These are phyloP conservation scores for Scaptomyza hsui DNA, from an alignment of 1,140 invertebrate species.

Conservation along the genomic window DNA sequence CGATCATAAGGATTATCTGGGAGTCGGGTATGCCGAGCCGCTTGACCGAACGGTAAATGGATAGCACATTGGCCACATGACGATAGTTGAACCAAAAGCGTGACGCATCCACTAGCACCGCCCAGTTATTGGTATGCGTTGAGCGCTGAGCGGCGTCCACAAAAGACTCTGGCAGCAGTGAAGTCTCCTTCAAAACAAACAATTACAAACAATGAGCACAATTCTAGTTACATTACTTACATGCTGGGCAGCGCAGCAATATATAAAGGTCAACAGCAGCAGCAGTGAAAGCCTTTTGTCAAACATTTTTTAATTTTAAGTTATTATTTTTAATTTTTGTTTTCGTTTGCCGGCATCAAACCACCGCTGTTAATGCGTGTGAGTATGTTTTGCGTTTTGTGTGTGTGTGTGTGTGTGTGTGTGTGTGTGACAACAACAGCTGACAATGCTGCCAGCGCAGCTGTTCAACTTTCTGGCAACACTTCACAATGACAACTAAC, in stretches of 20 bases:
- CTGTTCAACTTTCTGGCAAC: slow-evolving; percentile 34
- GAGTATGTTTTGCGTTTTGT: no score
- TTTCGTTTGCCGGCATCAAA: slow-evolving; percentile 13
- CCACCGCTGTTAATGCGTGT: slow-evolving; percentile 23
- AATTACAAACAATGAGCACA: background rate
- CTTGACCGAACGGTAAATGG: slow-evolving; percentile 99
- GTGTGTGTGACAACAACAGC: slow-evolving; percentile 15
- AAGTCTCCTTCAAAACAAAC: slow-evolving; percentile 31
- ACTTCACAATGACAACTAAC: slow-evolving; percentile 18
- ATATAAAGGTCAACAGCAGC: slow-evolving; percentile 1
- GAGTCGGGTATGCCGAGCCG: slow-evolving; percentile 98
- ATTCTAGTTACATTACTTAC: slow-evolving; percentile 2
- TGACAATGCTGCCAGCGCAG: slow-evolving; percentile 30
- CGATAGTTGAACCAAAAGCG: slow-evolving; percentile 99
- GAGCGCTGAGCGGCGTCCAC: slow-evolving; percentile 74
- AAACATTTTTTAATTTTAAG: slow-evolving; percentile 18
- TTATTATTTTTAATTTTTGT: slow-evolving; percentile 21
- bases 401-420: background rate
- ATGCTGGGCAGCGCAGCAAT: slow-evolving; percentile 2
- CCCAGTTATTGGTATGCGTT: slow-evolving; percentile 99
- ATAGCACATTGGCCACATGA: slow-evolving; percentile 99
- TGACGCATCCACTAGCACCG: slow-evolving; percentile 98
- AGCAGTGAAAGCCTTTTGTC: slow-evolving; percentile 1
- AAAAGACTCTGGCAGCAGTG: slow-evolving; percentile 65
- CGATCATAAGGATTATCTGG: slow-evolving; percentile 99